Evolutionary conservation across 2,888 invertebrate species (phyloP), one percentile per base, ranked within the genome.

Genomic region (Piscicola geometra): DNA sequence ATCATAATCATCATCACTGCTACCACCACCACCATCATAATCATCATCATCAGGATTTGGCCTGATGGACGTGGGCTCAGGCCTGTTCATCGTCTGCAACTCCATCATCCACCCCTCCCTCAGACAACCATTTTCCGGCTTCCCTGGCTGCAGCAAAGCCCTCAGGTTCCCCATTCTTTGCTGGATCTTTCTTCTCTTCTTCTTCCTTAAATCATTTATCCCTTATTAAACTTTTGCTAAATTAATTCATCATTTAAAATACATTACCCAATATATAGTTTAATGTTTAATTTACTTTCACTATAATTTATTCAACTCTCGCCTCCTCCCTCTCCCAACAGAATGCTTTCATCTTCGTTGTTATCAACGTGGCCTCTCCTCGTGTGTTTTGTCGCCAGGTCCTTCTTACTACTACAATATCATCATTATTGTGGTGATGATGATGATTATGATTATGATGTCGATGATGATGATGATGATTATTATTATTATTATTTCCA

Each of bases 51-150:
- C 60, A 56, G 96, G 97, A 0, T 93, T 83, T 84, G 84, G 86
- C 9, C 78, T 95, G 36, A 99, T 99, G 99, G 99, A 99, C 83
- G 89, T 92, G 15, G 98, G 98, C 12, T 96, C 97, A 2, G 96
- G 95, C 0, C 85, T 92, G 28, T 98, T 92, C 86, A 80, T 84
- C 3, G 75, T 85, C n/a, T 78, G 82, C n/a, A 84, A 84, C 82
- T 84, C 82, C 12, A 79, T 84, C 75, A 83, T 84, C 0, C 82
- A 82, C 15, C 82, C 82, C 25, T 56, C 25, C n/a, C 9, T n/a
- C n/a, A n/a, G n/a, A n/a, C n/a, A n/a, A n/a, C n/a, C n/a, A n/a
- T n/a, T n/a, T n/a, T n/a, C n/a, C n/a, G n/a, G n/a, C n/a, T n/a
- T n/a, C n/a, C n/a, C n/a, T n/a, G n/a, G n/a, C n/a, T n/a, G n/a